phyloP scores from a whole-genome alignment of 2,888 invertebrate species.

The Pogonocherus hispidulus region DNA sequence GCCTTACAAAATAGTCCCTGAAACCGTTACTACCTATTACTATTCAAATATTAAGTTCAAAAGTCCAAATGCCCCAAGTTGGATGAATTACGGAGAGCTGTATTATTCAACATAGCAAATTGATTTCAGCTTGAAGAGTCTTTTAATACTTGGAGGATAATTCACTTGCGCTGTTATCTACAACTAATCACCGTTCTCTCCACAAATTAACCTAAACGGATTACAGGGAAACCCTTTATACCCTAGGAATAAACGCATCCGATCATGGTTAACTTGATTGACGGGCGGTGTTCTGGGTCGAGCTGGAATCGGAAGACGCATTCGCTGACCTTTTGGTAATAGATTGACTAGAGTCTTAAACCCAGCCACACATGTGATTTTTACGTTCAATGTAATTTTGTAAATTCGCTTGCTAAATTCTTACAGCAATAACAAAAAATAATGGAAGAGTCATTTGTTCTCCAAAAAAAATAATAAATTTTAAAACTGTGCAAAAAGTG shows the following conservation, averaged over 20 bases:
- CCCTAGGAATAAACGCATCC: constrained; percentile 45
- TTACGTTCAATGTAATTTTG: not conserved
- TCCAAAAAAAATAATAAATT: too few relatives aligned
- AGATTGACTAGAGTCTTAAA: constrained; percentile 13
- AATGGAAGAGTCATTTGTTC: too few relatives aligned
- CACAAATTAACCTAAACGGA: constrained; percentile 50
- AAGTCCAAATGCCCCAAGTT: too few relatives aligned
- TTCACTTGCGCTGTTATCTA: constrained; percentile 38
- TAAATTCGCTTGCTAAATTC: too few relatives aligned
- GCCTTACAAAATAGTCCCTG: too few relatives aligned
- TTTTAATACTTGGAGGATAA: constrained; percentile 32
- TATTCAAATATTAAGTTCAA: too few relatives aligned
- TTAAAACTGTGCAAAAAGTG: too few relatives aligned
- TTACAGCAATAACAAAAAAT: too few relatives aligned
- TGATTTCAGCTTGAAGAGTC: constrained; percentile 16
- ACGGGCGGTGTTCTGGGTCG: constrained; percentile 30
- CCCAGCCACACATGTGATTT: not conserved
- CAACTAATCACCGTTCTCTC: constrained; percentile 39
- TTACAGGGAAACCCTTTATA: constrained; percentile 51
- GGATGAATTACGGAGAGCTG: not conserved
- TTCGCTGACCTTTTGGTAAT: not conserved
- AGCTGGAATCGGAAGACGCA: constrained; percentile 13
- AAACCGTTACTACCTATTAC: too few relatives aligned
- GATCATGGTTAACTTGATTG: constrained; percentile 45
- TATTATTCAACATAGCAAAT: not conserved